Evolutionary conservation across 2,113 vertebrate genomes (phyloP), one percentile per base, ranked within the genome.

Genomic region (Lamprologus ornatipinnis): DNA sequence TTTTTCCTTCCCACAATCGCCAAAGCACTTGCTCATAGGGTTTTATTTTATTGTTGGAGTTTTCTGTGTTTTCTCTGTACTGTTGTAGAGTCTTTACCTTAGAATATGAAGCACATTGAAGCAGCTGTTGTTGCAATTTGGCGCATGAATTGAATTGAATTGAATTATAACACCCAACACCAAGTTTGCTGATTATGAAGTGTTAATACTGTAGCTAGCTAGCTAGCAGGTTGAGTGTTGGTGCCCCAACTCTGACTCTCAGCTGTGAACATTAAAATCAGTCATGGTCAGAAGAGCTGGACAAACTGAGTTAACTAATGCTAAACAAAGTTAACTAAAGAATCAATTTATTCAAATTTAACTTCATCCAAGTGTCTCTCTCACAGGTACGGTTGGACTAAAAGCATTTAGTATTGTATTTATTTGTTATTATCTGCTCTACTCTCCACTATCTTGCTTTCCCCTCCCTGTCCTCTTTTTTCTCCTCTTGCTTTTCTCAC

Each of bases 241-340:
- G n/a, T 70, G 35, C n/a, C 65, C 65, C 35, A 42, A 42, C 2
- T 70, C 35, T 23, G 63, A 70, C 19, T 70, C 63, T 40, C 63
- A 68, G 33, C 33, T 13, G 63, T 68, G n/a, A 21, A 21, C 19
- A 68, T 40, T 68, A 21, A 21, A 70, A 15, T 42, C 35, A 70
- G 63, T 70, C n/a, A 40, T 23, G 63, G 63, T 40, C 35, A 42
- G 65, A 40, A 70, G 35, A 42, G 65, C n/a, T 23, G 35, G 35
- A 70, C 65, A 15, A 40, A 70, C 35, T 70, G 35, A 70, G 65
- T 42, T 70, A 70, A 70, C 35, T 42, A 42, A 70, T 70, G 35
- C n/a, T 42, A 70, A 4, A 21, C n/a, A 70, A 70, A 70, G 63
- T 70, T 5, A 23, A 3, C 37, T 15, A 70, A 70, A 15, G 65